A percentile compares a stretch with the other conserved stretches of the same genome.
phyloP scores from a whole-genome alignment of 37 sponge, comb jelly and placozoan genomes.

The Trichoplax adhaerens region DNA sequence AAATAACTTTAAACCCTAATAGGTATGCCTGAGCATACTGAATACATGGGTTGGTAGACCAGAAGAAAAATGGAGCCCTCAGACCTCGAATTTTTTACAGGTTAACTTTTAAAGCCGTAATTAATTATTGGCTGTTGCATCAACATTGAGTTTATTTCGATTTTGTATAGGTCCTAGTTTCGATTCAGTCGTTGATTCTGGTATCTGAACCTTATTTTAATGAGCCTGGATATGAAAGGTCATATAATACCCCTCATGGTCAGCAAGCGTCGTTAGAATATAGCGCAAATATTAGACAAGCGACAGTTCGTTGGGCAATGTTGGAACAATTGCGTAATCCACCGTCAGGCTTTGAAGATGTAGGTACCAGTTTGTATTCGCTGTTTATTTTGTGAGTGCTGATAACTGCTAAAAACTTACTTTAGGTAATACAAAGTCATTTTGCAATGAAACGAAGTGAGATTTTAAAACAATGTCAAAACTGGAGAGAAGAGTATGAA shows the following conservation, averaged over 20 bases:
- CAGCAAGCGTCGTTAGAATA: slow-evolving; percentile 54
- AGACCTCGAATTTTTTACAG: slow-evolving; percentile 68
- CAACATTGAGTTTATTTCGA: background rate
- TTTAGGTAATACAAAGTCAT: slow-evolving; percentile 38
- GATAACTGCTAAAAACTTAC: background rate
- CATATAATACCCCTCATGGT: slow-evolving; percentile 51
- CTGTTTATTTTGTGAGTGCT: background rate
- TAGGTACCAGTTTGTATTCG: slow-evolving; percentile 2
- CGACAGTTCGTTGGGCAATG: slow-evolving; percentile 79
- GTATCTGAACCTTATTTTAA: slow-evolving; percentile 92
- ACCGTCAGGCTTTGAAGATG: slow-evolving; percentile 63
- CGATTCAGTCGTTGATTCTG: slow-evolving; percentile 87
- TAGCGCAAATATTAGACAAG: slow-evolving; percentile 48
- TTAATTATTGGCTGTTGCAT: no score
- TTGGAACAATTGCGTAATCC: slow-evolving; percentile 65
- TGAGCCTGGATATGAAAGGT: slow-evolving; percentile 91
- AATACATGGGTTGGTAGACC: slow-evolving; percentile 91
- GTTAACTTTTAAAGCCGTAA: background rate
- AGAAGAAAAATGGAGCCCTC: slow-evolving; percentile 77
- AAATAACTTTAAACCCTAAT: slow-evolving; percentile 1
- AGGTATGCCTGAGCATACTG: slow-evolving; percentile 83
- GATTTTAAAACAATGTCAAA: slow-evolving; percentile 17
- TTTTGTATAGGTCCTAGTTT: slow-evolving; percentile 56
- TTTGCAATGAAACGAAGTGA: slow-evolving; percentile 43
- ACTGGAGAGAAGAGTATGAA: slow-evolving; percentile 7